Percentiles rank a stretch among this genome's conserved stretches.
These are phyloP conservation scores for Esox niger DNA, from an alignment of 2,113 vertebrate species.

Conservation along the genomic window DNA sequence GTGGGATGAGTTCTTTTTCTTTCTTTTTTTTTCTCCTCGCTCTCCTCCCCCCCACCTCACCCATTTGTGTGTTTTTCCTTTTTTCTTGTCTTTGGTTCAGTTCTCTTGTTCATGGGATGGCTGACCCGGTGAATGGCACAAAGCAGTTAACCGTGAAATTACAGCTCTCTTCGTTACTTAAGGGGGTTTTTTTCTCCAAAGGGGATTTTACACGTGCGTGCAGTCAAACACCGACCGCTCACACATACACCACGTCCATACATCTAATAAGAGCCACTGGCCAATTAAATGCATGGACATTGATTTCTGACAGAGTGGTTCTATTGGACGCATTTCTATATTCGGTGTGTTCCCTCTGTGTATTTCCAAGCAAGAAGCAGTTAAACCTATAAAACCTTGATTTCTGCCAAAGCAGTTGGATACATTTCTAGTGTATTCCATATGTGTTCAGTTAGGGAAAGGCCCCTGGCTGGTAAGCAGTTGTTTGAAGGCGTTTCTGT, in stretches of 20 bases:
- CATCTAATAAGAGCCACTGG: conserved; percentile 74
- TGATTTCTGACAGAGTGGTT: conserved; percentile 55
- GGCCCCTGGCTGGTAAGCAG: conserved; percentile 32
- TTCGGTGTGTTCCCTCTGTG: conserved; percentile 51
- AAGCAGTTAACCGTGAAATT: conserved; percentile 74
- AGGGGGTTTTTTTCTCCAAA: conserved; percentile 64
- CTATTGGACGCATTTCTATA: conserved; percentile 40
- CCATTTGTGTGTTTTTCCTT: conserved; percentile 57
- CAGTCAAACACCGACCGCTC: conserved; percentile 59
- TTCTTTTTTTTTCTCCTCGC: not conserved
- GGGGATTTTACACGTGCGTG: conserved; percentile 73
- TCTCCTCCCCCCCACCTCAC: conserved; percentile 24
- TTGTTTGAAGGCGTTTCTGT: conserved; percentile 49
- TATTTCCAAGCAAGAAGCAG: conserved; percentile 69
- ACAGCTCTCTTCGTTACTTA: conserved; percentile 74
- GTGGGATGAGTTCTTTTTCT: conserved; percentile 64
- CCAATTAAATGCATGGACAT: conserved; percentile 67
- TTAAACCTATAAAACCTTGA: conserved; percentile 64
- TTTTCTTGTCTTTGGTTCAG: conserved; percentile 56
- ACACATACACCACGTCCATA: conserved; percentile 63
- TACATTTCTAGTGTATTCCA: conserved; percentile 39
- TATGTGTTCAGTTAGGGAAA: conserved; percentile 50
- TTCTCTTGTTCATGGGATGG: conserved; percentile 59
- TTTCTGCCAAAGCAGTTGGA: conserved; percentile 55
- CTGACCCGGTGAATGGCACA: conserved; percentile 65